Base-by-base conservation (phyloP, 2,113 vertebrate genomes). In the Leuciscus idus region DNA sequence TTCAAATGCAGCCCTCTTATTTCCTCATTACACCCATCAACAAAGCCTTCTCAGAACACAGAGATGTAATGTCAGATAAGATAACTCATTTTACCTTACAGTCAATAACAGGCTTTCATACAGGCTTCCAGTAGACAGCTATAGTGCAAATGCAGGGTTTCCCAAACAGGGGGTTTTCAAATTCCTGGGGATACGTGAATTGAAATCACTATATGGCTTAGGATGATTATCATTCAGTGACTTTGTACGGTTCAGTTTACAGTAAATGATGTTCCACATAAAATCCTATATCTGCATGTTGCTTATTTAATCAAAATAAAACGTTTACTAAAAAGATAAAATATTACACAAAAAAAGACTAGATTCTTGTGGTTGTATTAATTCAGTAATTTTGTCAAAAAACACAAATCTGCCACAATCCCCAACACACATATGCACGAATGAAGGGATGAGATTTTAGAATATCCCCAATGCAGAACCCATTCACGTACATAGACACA, bases 1-100 rank as follows among this genome's bases (percentile, higher is more conserved):
- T 94, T 91, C 92, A 92, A 93, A 93, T 78, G 0, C 3, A 64
- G 39, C 7, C 3, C 43, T 10, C 19, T 83, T 8, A 52, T 59
- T 91, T 90, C 91, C 89, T 88, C 23, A 50, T 85, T 64, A 57
- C 17, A 50, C 50, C 43, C 72, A 15, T 48, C 28, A 72, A 23
- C 70, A 55, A 59, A 73, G 55, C 19, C 12, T 57, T 75, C 74
- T 66, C 55, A 33, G 48, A 81, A 81, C 28, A n/a, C 33, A 55
- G 52, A 77, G 43, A 70, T 81, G 21, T 36, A 62, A 23, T 48
- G 6, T 39, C 59, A 33, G 50, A 70, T 62, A 50, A 59, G n/a
- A n/a, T n/a, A n/a, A n/a, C n/a, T n/a, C n/a, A n/a, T 28, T 52
- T 28, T 19, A 76, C 12, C 23, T 39, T 9, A 11, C 36, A 4